Evolutionary conservation across 2,888 invertebrate genomes (phyloP), one percentile per base, ranked within the genome.

Genomic region (Hetaerina titia): DNA sequence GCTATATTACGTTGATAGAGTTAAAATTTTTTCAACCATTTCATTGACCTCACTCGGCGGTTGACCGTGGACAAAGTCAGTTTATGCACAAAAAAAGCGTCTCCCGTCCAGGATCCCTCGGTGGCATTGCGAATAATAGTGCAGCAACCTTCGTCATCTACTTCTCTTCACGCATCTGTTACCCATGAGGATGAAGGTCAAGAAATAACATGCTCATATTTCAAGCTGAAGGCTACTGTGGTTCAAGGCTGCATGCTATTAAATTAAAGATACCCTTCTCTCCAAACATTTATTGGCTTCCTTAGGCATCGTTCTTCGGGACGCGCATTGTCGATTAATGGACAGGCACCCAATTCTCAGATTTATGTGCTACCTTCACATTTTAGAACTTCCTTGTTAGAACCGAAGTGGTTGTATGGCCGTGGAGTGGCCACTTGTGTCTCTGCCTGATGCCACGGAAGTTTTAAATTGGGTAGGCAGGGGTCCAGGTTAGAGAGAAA

Each of bases 311-410:
- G 5, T 69, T 69, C n/a, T n/a, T 69, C 22, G n/a, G 69, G 69
- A 6, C 8, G n/a, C 69, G 9, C 6, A 9, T 22, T n/a, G 69
- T n/a, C n/a, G 69, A 69, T 8, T 69, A 69, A 69, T n/a, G 19
- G 69, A 69, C n/a, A n/a, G 5, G n/a, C 45, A 69, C 9, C 69
- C 69, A 69, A 8, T 8, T 69, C 69, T 69, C 22, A 69, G 69
- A n/a, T 69, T n/a, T 17, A 69, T 69, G n/a, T 69, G 22, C 45
- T n/a, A 6, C 4, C 22, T n/a, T 69, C 9, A n/a, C 6, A 69
- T 69, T 69, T 69, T 69, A 69, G n/a, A 69, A 69, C 69, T 69
- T 69, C 69, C 69, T 69, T 69, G 69, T 22, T 69, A 69, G n/a
- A 9, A n/a, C 22, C 9, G 5, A 69, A n/a, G 22, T 17, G 69